Percentiles rank a stretch among this genome's conserved stretches.
Conservation (phyloP, 2,888 invertebrate species). For the Seladonia tumulorum region DNA sequence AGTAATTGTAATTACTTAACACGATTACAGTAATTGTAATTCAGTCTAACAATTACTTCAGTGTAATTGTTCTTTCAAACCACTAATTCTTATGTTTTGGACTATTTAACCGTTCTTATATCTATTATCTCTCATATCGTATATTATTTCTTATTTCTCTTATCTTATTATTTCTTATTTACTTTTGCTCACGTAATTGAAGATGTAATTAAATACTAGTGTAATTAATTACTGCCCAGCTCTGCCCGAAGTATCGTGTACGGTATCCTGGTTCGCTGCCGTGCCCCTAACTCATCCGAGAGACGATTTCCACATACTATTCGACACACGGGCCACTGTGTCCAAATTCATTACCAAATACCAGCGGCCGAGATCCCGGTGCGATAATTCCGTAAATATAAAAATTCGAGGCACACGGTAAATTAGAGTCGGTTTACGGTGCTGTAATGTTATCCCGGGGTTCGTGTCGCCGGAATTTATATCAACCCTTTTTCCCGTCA, state of each 20-base stretch:
- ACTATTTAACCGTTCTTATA: no score
- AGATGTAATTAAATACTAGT: no score
- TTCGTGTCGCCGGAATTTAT: neutral
- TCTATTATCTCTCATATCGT: no score
- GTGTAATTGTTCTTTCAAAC: no score
- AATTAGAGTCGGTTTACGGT: neutral
- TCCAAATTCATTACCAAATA: neutral
- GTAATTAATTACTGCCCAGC: no score
- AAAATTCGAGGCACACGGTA: slow-evolving; percentile 9
- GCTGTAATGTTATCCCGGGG: neutral
- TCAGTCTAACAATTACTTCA: no score
- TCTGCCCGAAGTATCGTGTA: neutral
- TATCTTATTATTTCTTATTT: no score
- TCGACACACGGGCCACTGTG: neutral
- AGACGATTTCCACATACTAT: neutral
- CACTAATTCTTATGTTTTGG: no score
- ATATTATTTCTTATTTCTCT: no score
- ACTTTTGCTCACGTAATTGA: no score
- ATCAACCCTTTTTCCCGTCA: slow-evolving; percentile 11
- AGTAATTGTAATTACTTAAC: no score
- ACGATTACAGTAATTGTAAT: no score
- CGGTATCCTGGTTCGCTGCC: neutral
- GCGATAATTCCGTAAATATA: slow-evolving; percentile 7
- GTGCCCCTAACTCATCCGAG: neutral
- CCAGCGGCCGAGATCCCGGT: neutral